phyloP scores from a whole-genome alignment of 1,140 invertebrate species.

The Drosophila takahashii region DNA sequence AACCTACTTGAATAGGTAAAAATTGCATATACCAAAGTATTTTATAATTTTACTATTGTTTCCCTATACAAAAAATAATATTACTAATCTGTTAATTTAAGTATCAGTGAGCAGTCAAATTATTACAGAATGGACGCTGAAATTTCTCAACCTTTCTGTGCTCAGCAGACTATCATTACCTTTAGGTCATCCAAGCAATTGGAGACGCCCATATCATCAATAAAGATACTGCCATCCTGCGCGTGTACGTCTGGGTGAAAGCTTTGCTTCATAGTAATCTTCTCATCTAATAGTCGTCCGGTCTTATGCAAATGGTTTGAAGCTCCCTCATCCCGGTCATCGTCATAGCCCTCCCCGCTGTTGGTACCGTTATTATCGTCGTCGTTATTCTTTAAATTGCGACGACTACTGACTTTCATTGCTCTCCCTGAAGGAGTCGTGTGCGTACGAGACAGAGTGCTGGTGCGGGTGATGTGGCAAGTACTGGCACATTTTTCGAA shows the following conservation, averaged over 20 bases:
- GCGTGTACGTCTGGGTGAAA: slow-evolving; percentile 1
- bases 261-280: slow-evolving; percentile 4
- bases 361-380: background rate
- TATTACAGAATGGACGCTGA: background rate
- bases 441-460: slow-evolving; percentile 11
- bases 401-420: background rate
- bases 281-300: background rate
- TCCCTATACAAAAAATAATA: background rate
- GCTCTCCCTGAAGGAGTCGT: slow-evolving; percentile 1
- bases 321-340: background rate
- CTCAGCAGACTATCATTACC: slow-evolving; percentile 46
- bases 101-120: background rate
- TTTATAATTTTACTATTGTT: background rate
- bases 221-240: slow-evolving; percentile 18
- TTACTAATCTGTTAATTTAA: background rate
- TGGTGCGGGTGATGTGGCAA: slow-evolving; percentile 3
- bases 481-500: background rate
- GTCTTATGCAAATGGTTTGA: slow-evolving; percentile 7
- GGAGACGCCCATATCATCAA: slow-evolving; percentile 35
- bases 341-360: background rate
- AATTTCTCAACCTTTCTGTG: background rate
- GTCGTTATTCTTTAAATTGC: background rate
- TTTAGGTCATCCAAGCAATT: slow-evolving; percentile 44
- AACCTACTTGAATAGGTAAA: too few species aligned
- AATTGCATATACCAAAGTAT: background rate